Evolutionary conservation across 1,140 invertebrate species (phyloP).

Genomic region (Proctacanthus coquilletti): DNA sequence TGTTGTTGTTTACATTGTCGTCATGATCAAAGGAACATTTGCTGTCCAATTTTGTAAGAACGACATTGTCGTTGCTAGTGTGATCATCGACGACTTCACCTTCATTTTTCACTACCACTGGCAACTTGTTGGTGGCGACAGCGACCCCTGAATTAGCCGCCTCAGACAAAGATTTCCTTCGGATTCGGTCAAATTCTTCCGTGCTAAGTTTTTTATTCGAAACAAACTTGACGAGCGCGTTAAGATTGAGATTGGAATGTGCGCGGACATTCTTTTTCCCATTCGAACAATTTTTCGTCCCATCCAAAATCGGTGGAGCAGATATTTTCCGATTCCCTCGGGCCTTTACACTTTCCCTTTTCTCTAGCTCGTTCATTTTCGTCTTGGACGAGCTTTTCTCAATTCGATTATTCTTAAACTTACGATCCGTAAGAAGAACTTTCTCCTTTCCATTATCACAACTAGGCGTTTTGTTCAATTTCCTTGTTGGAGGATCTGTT

Average conservation of each 20-base stretch:
- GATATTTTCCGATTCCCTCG: slow-evolving; percentile 10
- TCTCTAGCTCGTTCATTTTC: slow-evolving; percentile 10
- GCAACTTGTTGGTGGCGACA: slow-evolving; percentile 7
- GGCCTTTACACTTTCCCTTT: slow-evolving; percentile 11
- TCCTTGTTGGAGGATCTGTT: neutral
- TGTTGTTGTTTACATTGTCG: slow-evolving; percentile 9
- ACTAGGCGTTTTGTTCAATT: neutral
- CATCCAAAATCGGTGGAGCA: slow-evolving; percentile 2
- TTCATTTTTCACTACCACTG: slow-evolving; percentile 12
- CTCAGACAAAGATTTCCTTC: slow-evolving; percentile 13
- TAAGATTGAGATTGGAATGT: slow-evolving; percentile 14
- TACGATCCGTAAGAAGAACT: slow-evolving; percentile 15
- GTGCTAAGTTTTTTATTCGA: slow-evolving; percentile 14
- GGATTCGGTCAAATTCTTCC: slow-evolving; percentile 15
- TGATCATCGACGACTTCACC: slow-evolving; percentile 8
- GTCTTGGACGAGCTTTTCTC: slow-evolving; percentile 18
- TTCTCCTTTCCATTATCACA: slow-evolving; percentile 11
- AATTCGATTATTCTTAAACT: slow-evolving; percentile 17
- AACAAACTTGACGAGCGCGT: slow-evolving; percentile 16
- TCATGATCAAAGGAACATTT: too few relatives aligned
- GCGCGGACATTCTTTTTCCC: slow-evolving; percentile 6
- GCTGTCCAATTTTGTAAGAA: too few relatives aligned
- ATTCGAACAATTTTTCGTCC: slow-evolving; percentile 1
- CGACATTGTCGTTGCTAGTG: slow-evolving; percentile 13
- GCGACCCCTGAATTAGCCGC: slow-evolving; percentile 9